Evolutionary conservation across 2,797 vertebrate species (phyloP).

Genomic region (Miichthys miiuy): DNA sequence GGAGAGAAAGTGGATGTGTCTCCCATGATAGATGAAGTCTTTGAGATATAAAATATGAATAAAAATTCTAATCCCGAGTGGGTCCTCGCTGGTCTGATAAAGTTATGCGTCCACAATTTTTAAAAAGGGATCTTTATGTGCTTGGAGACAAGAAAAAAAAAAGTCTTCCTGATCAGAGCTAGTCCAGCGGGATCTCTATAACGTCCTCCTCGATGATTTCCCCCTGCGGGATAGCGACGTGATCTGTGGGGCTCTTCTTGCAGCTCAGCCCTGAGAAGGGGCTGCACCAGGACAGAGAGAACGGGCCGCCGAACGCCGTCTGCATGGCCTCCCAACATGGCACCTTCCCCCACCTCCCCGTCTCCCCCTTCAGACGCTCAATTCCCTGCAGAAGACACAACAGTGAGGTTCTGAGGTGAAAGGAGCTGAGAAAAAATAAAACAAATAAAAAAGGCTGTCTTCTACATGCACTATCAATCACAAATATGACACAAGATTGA

Average conservation of each 20-base stretch:
- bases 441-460: neutral
- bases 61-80: conserved; percentile 1
- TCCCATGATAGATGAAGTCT: neutral
- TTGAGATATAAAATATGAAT: conserved; percentile 34
- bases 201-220: conserved; percentile 85
- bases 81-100: neutral
- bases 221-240: conserved; percentile 69
- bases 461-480: conserved; percentile 39
- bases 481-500: conserved; percentile 1
- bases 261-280: conserved; percentile 89
- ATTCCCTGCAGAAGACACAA: conserved; percentile 88
- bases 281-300: conserved; percentile 91
- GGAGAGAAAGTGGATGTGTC: neutral
- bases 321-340: conserved; percentile 88
- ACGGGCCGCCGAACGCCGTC: conserved; percentile 87
- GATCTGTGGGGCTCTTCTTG: conserved; percentile 49
- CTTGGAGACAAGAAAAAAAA: neutral
- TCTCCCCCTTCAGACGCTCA: conserved; percentile 93
- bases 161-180: conserved; percentile 22
- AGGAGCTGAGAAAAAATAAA: neutral
- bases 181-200: conserved; percentile 84
- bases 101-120: neutral
- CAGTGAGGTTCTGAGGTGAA: conserved; percentile 24
- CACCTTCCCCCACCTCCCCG: conserved; percentile 87
- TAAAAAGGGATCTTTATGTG: neutral